These are phyloP conservation scores for Xenops minutus DNA, from an alignment of 2,797 vertebrate species.

Conservation along the genomic window DNA sequence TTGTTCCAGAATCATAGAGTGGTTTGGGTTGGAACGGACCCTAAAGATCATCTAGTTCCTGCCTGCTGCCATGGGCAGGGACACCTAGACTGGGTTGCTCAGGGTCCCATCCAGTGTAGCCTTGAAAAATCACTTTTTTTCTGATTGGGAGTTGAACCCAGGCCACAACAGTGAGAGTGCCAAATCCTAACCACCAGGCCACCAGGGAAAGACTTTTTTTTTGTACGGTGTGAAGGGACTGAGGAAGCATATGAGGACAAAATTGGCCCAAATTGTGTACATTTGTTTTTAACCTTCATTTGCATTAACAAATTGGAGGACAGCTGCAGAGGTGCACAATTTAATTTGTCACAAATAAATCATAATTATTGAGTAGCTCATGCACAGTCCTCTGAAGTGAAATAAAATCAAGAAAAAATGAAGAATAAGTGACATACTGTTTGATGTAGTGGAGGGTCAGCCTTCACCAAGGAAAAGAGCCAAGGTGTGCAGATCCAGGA, in stretches of 20 bases:
- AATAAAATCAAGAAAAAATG: not conserved
- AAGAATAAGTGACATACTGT: not conserved
- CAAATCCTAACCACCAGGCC: not conserved
- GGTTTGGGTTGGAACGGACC: not conserved
- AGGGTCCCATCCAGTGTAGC: not conserved
- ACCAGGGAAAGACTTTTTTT: not conserved
- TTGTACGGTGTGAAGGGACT: accelerated
- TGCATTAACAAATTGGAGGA: not conserved
- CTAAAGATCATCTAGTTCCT: not conserved
- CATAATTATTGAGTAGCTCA: not conserved
- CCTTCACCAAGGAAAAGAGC: not conserved
- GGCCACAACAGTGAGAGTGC: not conserved
- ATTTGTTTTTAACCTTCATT: not conserved
- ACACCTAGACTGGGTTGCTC: not conserved
- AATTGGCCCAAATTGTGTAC: not conserved
- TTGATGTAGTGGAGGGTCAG: not conserved
- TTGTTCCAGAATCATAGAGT: not conserved
- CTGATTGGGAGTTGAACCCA: accelerated
- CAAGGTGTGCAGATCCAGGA: not conserved
- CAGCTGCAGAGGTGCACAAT: not conserved
- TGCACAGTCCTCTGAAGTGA: not conserved
- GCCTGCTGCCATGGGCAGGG: not conserved
- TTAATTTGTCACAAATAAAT: not conserved
- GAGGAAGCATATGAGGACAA: not conserved
- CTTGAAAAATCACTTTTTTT: not conserved